These are phyloP conservation scores for Caerostris darwini DNA, from an alignment of 1,140 invertebrate species.

Conservation along the genomic window DNA sequence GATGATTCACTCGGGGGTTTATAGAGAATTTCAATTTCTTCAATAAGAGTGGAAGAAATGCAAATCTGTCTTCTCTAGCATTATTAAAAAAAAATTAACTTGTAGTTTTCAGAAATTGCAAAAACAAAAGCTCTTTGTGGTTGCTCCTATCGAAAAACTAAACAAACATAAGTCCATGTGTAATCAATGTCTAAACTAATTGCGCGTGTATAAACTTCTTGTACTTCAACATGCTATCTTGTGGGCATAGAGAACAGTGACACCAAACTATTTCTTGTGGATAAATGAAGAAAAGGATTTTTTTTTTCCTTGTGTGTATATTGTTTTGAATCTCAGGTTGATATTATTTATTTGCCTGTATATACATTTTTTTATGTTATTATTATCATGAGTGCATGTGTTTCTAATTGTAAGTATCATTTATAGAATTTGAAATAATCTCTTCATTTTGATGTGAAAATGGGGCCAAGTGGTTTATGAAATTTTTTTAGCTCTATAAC, in stretches of 20 bases:
- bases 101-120: slow-evolving; percentile 49
- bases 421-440: background rate
- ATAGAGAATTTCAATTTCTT: background rate
- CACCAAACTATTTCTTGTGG: slow-evolving; percentile 13
- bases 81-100: slow-evolving; percentile 38
- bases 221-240: slow-evolving; percentile 34
- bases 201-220: slow-evolving; percentile 32
- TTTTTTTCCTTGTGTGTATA: background rate
- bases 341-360: slow-evolving; percentile 38
- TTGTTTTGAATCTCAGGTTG: slow-evolving; percentile 23
- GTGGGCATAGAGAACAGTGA: slow-evolving; percentile 23
- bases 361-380: background rate
- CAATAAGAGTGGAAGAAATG: slow-evolving; percentile 2
- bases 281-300: background rate
- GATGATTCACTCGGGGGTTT: background rate
- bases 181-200: slow-evolving; percentile 71
- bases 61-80: slow-evolving; percentile 33
- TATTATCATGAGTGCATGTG: background rate
- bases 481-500: background rate
- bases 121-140: slow-evolving; percentile 26
- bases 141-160: slow-evolving; percentile 51
- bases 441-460: background rate
- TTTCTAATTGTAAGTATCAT: background rate
- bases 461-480: background rate
- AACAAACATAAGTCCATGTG: slow-evolving; percentile 60